Evolutionary conservation across 2,888 invertebrate species (phyloP).

Genomic region (Neoscelio sp.): DNA sequence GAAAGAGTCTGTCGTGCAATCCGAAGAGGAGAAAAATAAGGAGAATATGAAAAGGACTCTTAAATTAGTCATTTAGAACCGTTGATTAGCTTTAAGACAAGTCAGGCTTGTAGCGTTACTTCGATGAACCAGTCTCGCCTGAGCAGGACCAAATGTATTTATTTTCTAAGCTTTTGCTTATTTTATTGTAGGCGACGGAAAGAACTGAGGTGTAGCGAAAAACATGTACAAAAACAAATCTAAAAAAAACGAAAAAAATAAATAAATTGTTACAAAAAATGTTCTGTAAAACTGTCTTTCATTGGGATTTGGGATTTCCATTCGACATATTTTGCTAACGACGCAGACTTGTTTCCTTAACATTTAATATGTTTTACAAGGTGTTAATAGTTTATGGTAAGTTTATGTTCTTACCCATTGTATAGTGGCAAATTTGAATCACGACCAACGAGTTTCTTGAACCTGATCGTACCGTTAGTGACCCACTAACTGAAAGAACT

Average conservation of each 20-base stretch:
- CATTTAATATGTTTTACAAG: slow-evolving; percentile 19
- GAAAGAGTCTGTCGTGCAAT: slow-evolving; percentile 38
- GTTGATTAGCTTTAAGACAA: slow-evolving; percentile 62
- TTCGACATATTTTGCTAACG: too few relatives aligned
- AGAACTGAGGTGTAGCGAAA: slow-evolving; percentile 19
- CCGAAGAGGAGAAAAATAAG: slow-evolving; percentile 30
- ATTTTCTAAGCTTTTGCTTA: slow-evolving; percentile 60
- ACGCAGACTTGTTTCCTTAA: slow-evolving; percentile 24
- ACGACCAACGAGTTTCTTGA: slow-evolving; percentile 79
- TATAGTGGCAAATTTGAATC: slow-evolving; percentile 72
- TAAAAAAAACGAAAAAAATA: slow-evolving; percentile 68
- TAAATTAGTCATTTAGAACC: slow-evolving; percentile 40
- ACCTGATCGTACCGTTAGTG: slow-evolving; percentile 81
- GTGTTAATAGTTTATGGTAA: slow-evolving; percentile 37
- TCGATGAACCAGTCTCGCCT: slow-evolving; percentile 76
- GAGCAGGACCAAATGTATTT: slow-evolving; percentile 69
- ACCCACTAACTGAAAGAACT: slow-evolving; percentile 81
- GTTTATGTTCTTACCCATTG: slow-evolving; percentile 42
- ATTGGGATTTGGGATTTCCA: too few relatives aligned
- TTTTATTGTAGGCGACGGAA: slow-evolving; percentile 8
- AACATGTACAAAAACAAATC: slow-evolving; percentile 37
- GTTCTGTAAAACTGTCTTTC: slow-evolving; percentile 64
- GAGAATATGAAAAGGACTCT: slow-evolving; percentile 49
- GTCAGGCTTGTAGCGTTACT: slow-evolving; percentile 77
- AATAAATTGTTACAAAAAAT: slow-evolving; percentile 82